These are phyloP conservation scores for Elmis aenea DNA, from an alignment of 2,888 invertebrate species.

Conservation along the genomic window DNA sequence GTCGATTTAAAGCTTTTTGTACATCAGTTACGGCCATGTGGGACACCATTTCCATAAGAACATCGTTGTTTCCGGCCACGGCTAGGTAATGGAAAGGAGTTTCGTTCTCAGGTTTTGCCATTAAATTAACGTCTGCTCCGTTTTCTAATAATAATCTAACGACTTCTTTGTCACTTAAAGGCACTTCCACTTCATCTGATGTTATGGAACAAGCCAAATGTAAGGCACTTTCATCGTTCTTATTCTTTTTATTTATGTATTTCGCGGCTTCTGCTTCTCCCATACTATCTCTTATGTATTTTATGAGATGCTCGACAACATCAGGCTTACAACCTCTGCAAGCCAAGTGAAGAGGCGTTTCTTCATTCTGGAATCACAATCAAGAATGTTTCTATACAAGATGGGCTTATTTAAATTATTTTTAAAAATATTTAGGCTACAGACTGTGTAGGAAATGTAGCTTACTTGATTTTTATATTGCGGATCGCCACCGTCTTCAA, in stretches of 20 bases:
- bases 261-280: slow-evolving; percentile 74
- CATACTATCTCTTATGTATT: slow-evolving; percentile 70
- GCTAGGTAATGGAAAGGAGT: slow-evolving; percentile 96
- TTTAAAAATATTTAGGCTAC: not conserved
- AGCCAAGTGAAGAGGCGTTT: slow-evolving; percentile 93
- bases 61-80: slow-evolving; percentile 91
- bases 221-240: slow-evolving; percentile 89
- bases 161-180: slow-evolving; percentile 78
- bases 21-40: slow-evolving; percentile 85
- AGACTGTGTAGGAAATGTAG: slow-evolving; percentile 1
- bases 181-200: slow-evolving; percentile 69
- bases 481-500: slow-evolving; percentile 94
- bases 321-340: slow-evolving; percentile 81
- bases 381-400: not conserved
- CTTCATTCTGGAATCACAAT: slow-evolving; percentile 66
- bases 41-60: slow-evolving; percentile 88
- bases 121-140: slow-evolving; percentile 83
- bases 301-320: slow-evolving; percentile 80
- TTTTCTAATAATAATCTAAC: slow-evolving; percentile 84
- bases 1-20: slow-evolving; percentile 91
- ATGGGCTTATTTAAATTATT: slow-evolving; percentile 5
- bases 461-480: slow-evolving; percentile 82
- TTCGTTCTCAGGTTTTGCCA: slow-evolving; percentile 82
- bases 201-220: slow-evolving; percentile 92
- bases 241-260: slow-evolving; percentile 83